These are phyloP conservation scores for Chloroclystis v-ata DNA, from an alignment of 2,888 invertebrate species.

Conservation along the genomic window DNA sequence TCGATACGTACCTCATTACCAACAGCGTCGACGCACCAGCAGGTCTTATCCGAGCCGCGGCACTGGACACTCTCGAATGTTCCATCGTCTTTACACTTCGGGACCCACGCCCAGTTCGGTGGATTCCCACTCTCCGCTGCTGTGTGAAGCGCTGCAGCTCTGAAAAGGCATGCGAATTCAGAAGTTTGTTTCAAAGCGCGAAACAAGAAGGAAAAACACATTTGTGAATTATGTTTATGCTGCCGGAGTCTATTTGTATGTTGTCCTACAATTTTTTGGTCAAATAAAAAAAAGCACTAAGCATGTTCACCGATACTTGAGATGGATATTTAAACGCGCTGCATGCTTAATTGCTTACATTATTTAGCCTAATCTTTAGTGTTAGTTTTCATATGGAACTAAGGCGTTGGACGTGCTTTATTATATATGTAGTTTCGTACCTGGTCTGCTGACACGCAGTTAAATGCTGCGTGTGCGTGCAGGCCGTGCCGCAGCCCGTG, in stretches of 20 bases:
- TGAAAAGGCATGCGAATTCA: slow-evolving; percentile 26
- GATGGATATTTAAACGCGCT: no score
- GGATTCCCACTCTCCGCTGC: slow-evolving; percentile 81
- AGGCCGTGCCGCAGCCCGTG: slow-evolving; percentile 91
- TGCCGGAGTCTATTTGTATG: neutral
- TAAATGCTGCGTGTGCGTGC: slow-evolving; percentile 84
- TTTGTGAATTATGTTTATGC: neutral
- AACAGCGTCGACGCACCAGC: slow-evolving; percentile 89
- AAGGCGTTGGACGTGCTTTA: no score
- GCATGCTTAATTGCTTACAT: no score
- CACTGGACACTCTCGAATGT: slow-evolving; percentile 85
- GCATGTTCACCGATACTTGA: no score
- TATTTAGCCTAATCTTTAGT: no score
- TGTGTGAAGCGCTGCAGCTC: slow-evolving; percentile 64
- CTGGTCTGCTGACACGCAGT: slow-evolving; percentile 85
- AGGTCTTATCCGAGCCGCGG: slow-evolving; percentile 80
- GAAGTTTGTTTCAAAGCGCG: no score
- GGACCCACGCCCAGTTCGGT: slow-evolving; percentile 85
- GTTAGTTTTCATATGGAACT: no score
- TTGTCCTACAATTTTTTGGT: no score
- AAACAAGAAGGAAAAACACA: no score
- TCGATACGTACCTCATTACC: slow-evolving; percentile 83
- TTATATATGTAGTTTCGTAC: slow-evolving; percentile 32
- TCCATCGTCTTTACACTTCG: slow-evolving; percentile 84
- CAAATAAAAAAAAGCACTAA: no score